Base-by-base conservation (phyloP, 2,113 vertebrate genomes). In the Thunnus maccoyii region DNA sequence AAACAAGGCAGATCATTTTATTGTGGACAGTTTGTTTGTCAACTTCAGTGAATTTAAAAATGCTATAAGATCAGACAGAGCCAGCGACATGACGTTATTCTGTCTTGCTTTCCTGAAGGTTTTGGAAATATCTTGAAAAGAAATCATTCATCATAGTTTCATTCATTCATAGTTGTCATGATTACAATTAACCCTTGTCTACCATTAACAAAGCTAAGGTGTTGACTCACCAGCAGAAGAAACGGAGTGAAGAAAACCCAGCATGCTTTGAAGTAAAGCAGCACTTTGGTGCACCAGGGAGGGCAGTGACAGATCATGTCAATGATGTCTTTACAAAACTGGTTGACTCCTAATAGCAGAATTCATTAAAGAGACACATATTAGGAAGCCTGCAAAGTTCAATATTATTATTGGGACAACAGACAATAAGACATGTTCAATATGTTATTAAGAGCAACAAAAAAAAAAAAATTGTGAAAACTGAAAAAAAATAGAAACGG, bases 201-300 rank as follows among this genome's bases (percentile, higher is more conserved):
- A 36, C 32, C 32, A 36, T 36, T 36, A 36, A 8, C 32, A 36
- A 36, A 36, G 36, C 36, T 41, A 41, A 41, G 5, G 8, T 47
- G 54, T 58, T 18, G 3, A 86, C 94, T 92, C 78, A 96, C 96
- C 93, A 94, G 84, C 60, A 96, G 89, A 55, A 96, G 93, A 81
- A 94, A 93, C 0, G 95, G 95, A 9, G 96, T 96, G 75, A 77
- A 91, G 89, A 96, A 91, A 22, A 94, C 92, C 95, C 96, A 96
- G 90, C 96, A 96, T 25, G 93, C 95, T 86, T 96, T 96, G 91
- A 96, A 96, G 89, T 95, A 96, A 44, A 94, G 62, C 73, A 96
- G 88, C 72, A 95, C 58, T 88, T 95, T 96, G 61, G 76, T 85
- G 88, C 95, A 96, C 95, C 96, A 96, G 4, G 94, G 89, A 12